Percentiles rank a stretch among this genome's conserved stretches.
Evolutionary conservation across 2,797 vertebrate species (phyloP).

Genomic region (Liparis tanakae): DNA sequence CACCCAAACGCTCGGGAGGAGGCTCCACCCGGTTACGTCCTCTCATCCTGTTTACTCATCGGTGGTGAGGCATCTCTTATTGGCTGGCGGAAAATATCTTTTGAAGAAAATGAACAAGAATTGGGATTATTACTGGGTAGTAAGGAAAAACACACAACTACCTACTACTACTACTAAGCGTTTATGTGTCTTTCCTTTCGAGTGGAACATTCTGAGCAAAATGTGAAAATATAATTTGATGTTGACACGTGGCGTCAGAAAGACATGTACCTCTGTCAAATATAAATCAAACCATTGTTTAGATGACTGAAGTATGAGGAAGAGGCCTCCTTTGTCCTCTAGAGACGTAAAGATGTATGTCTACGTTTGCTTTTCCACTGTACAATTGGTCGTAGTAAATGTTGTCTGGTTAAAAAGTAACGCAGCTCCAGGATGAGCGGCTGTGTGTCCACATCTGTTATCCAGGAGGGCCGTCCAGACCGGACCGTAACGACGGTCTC

Average conservation of each 20-base stretch:
- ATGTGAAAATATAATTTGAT: neutral
- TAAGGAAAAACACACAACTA: neutral
- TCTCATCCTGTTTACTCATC: slow-evolving; percentile 45
- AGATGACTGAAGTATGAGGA: neutral
- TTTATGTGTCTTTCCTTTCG: neutral
- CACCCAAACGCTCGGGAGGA: slow-evolving; percentile 56
- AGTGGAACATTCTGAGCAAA: neutral
- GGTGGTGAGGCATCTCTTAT: slow-evolving; percentile 20
- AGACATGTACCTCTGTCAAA: neutral
- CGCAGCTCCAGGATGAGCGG: neutral
- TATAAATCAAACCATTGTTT: neutral
- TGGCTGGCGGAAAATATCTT: neutral
- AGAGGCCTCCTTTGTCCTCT: neutral
- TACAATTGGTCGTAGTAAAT: neutral
- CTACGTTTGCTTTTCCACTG: neutral
- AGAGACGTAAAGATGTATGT: neutral
- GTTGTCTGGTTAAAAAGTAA: neutral
- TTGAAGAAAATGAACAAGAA: slow-evolving; percentile 1
- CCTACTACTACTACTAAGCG: neutral
- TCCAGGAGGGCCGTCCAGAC: slow-evolving; percentile 12
- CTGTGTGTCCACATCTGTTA: slow-evolving; percentile 14
- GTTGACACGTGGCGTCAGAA: neutral
- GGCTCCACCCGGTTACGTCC: slow-evolving; percentile 30
- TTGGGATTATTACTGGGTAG: neutral
- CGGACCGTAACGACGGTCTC: slow-evolving; percentile 8